A percentile compares a stretch with the other conserved stretches of the same genome.
These are phyloP conservation scores for Brachionus koreanus DNA, from an alignment of 1,140 invertebrate species.

Conservation along the genomic window DNA sequence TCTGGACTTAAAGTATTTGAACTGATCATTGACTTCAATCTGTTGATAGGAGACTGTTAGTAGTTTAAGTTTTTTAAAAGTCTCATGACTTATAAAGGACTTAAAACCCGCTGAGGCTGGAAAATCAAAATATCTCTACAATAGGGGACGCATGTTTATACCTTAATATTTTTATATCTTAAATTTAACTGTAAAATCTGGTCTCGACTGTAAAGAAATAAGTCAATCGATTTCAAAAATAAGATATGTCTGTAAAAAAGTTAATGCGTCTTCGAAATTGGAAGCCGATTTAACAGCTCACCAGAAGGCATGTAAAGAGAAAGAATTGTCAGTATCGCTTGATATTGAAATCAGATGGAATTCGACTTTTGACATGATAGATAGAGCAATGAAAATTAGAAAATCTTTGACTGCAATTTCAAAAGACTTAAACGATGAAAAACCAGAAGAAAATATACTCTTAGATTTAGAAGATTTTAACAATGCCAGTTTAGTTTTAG, in stretches of 20 bases:
- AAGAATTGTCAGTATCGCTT: not conserved
- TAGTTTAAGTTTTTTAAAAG: no score
- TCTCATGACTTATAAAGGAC: no score
- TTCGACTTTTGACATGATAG: constrained; percentile 11
- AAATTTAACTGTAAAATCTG: not conserved
- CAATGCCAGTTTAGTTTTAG: not conserved
- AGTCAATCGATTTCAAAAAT: constrained; percentile 17
- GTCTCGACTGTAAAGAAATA: not conserved
- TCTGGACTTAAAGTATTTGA: no score
- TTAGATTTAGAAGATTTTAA: not conserved
- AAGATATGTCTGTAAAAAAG: constrained; percentile 8
- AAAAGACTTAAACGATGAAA: not conserved
- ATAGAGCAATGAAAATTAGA: constrained; percentile 7
- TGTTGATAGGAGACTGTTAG: no score
- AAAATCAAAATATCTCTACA: no score
- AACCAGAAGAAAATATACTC: not conserved
- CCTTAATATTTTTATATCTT: no score
- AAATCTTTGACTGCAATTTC: not conserved
- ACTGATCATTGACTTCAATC: no score
- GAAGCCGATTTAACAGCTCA: not conserved
- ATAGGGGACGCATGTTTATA: no score
- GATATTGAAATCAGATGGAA: not conserved
- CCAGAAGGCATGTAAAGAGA: constrained; percentile 4
- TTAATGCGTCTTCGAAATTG: constrained; percentile 2
- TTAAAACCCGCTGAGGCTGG: no score